Evolutionary conservation across 2,113 vertebrate species (phyloP), one percentile per base, ranked within the genome.

Genomic region (Hirundichthys speculiger): DNA sequence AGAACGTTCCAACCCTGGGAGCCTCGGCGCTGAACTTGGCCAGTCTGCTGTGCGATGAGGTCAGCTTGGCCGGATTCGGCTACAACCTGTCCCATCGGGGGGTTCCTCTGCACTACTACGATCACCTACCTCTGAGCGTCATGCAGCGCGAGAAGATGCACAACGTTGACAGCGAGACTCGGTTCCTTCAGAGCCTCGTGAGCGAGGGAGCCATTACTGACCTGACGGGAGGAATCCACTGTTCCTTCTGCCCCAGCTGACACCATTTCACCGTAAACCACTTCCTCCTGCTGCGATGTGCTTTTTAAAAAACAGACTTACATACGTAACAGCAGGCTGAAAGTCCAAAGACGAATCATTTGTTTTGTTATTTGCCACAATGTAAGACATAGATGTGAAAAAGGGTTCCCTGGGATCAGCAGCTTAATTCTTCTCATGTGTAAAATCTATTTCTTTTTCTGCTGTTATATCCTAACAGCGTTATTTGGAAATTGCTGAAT

Each of bases 1-100:
- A 99, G 97, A 98, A 97, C 0, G 78, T 98, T 1, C 97, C 98
- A 8, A 99, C 98, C 0, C 90, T 96, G 0, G 98, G 98, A 0
- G 75, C 94, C 21, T 90, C 92, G 1, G 98, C 97, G 0, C 79
- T 97, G 12, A 88, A 93, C 51, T 82, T 99, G 69, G 97, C 96
- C 61, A 97, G 94, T 0, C 94, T 97, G 57, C 78, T 99, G 45
- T 99, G 98, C 10, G 98, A 99, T 16, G 94, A 99, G 83, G 96
- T 99, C 78, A 98, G 96, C 62, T 54, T 99, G 62, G 97, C 92
- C 0, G 98, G 97, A 13, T 99, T 99, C 18, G 96, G 97, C 0
- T 99, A 99, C n/a, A 89, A 95, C 74, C 90, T 98, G 18, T 88
- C 62, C 39, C 95, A 94, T 40, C 92, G 92, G 77, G 82, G 75